These are phyloP conservation scores for Dipodomys stephensi DNA, from an alignment of 2,113 vertebrate genomes.

Conservation along the genomic window DNA sequence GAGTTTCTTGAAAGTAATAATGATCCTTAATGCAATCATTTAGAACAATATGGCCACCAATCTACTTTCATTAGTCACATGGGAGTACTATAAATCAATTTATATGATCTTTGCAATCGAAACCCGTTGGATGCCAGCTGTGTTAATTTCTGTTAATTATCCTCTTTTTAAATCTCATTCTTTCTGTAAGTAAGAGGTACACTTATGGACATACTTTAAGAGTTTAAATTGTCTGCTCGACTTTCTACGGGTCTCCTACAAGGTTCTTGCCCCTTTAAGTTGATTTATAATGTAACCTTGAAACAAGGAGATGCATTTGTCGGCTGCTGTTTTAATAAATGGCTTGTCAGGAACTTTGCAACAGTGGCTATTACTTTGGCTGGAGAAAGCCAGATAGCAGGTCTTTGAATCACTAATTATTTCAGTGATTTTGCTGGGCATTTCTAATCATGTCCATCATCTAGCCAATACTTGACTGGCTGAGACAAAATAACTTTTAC, in stretches of 20 bases:
- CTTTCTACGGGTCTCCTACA: constrained; percentile 76
- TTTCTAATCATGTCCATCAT: constrained; percentile 58
- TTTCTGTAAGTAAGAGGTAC: constrained; percentile 68
- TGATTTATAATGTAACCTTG: constrained; percentile 87
- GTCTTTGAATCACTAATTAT: constrained; percentile 62
- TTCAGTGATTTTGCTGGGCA: constrained; percentile 65
- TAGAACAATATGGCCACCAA: constrained; percentile 73
- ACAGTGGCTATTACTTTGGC: constrained; percentile 78
- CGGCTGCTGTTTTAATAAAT: constrained; percentile 84
- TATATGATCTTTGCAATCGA: constrained; percentile 71
- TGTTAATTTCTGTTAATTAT: constrained; percentile 71
- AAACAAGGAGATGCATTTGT: constrained; percentile 82
- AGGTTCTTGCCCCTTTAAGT: constrained; percentile 65
- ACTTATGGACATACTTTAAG: constrained; percentile 64
- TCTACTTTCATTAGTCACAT: constrained; percentile 74
- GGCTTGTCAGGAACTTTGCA: constrained; percentile 81
- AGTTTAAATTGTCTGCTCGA: constrained; percentile 68
- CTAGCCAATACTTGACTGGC: constrained; percentile 63
- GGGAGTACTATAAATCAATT: constrained; percentile 79
- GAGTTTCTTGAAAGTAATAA: constrained; percentile 58
- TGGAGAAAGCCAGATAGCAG: constrained; percentile 67
- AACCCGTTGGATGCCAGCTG: constrained; percentile 19
- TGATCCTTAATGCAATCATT: constrained; percentile 65
- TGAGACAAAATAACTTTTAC: constrained; percentile 32
- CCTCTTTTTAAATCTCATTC: constrained; percentile 49